Evolutionary conservation across 2,113 vertebrate genomes (phyloP), one percentile per base, ranked within the genome.

Genomic region (Manacus vitellinus): DNA sequence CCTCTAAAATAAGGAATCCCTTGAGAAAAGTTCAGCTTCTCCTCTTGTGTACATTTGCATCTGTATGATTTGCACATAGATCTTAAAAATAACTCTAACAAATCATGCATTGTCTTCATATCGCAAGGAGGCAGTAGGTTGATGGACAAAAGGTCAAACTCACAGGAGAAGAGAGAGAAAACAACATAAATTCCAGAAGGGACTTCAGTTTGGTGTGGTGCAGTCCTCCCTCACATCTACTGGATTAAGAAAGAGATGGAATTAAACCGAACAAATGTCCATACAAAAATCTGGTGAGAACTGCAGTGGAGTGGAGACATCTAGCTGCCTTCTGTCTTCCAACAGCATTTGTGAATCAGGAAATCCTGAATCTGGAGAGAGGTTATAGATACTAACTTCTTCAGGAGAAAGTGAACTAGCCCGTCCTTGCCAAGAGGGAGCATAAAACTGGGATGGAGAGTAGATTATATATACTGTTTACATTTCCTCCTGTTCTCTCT

Each of bases 271-370:
- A 56, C 28, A 47, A 52, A 66, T 46, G 43, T 17, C 30, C 46
- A 23, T 85, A 63, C 6, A 47, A 78, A 56, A 76, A 35, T 68
- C 28, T 70, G 35, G 13, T 59, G 49, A 92, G 79, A 95, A 89
- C 41, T 88, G 94, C 88, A 94, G 95, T 91, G 77, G 89, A 95
- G 77, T 97, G 85, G 94, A 93, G 97, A 96, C 95, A 97, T 89
- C 95, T 96, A 97, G 96, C 94, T 96, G 95, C 86, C 78, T 96
- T 52, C 39, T 86, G 37, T 47, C 85, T 94, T 91, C 67, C 54
- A 78, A 76, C 89, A 97, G 47, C 71, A 63, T 75, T 33, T 87
- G 31, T 71, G 77, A 73, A 75, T 82, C 37, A 33, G 74, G 41
- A 94, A 88, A 83, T 70, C 46, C 83, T 74, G 55, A 12, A 59